Conservation (phyloP, 2,113 vertebrate genomes). For the Corythoichthys haematopterus region DNA sequence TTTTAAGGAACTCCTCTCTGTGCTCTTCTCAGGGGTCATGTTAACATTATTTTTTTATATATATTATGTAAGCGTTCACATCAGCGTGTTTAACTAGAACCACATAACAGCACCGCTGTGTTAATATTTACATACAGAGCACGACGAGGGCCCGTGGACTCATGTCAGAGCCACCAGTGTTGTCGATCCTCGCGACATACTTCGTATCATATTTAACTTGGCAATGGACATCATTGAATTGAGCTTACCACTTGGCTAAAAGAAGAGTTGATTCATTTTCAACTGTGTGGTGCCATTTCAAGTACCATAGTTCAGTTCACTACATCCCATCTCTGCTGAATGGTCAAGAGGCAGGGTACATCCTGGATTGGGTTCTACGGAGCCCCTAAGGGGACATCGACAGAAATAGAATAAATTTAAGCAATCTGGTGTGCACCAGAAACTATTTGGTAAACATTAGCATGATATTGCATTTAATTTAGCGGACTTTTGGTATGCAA, state of each 20-base stretch:
- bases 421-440: too few relatives aligned
- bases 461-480: too few relatives aligned
- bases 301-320: too few relatives aligned
- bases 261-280: neutral
- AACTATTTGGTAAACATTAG: too few relatives aligned
- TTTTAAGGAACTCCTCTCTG: slow-evolving; percentile 32
- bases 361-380: too few relatives aligned
- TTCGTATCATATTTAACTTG: neutral
- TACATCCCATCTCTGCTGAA: too few relatives aligned
- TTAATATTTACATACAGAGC: neutral
- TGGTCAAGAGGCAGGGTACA: too few relatives aligned
- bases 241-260: neutral
- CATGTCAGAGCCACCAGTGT: neutral
- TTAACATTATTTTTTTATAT: slow-evolving; percentile 10
- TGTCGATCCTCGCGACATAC: too few relatives aligned
- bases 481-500: too few relatives aligned
- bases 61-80: slow-evolving; percentile 41
- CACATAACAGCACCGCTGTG: slow-evolving; percentile 7
- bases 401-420: too few relatives aligned
- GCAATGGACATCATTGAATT: neutral
- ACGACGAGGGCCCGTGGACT: neutral
- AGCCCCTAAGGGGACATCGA: too few relatives aligned
- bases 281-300: neutral
- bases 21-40: slow-evolving; percentile 23
- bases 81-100: slow-evolving; percentile 20